These are phyloP conservation scores for Chaetogeoica ovagalla DNA, from an alignment of 2,888 invertebrate genomes.

Conservation along the genomic window DNA sequence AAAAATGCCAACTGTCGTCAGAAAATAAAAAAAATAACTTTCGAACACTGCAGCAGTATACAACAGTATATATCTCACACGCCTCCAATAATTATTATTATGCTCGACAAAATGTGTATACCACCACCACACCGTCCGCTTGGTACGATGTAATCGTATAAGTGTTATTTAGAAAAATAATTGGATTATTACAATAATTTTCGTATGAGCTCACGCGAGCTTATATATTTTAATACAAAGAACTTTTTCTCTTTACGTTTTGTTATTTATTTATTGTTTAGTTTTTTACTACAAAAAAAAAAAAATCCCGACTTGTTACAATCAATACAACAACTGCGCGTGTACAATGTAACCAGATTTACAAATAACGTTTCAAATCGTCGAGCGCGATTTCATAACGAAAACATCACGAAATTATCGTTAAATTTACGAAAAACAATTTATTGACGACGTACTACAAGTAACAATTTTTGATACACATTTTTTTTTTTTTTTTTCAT, in stretches of 20 bases:
- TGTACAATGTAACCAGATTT: too few relatives aligned
- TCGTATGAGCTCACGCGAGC: not conserved
- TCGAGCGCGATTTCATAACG: not conserved
- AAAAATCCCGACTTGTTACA: not conserved
- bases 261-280: not conserved
- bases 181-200: constrained; percentile 25
- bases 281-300: not conserved
- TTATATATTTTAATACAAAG: not conserved
- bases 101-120: constrained; percentile 9
- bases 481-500: too few relatives aligned
- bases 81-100: not conserved
- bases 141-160: constrained; percentile 7
- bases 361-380: not conserved
- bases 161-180: constrained; percentile 10
- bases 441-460: too few relatives aligned
- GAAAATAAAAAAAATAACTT: not conserved
- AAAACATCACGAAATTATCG: too few relatives aligned
- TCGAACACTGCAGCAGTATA: not conserved
- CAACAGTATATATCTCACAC: too few relatives aligned
- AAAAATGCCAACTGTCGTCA: too few relatives aligned
- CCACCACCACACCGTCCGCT: not conserved
- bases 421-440: too few relatives aligned
- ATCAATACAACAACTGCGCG: not conserved
- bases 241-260: not conserved
- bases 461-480: too few relatives aligned